Evolutionary conservation across 2,113 vertebrate species (phyloP).

Genomic region (Colaptes auratus): DNA sequence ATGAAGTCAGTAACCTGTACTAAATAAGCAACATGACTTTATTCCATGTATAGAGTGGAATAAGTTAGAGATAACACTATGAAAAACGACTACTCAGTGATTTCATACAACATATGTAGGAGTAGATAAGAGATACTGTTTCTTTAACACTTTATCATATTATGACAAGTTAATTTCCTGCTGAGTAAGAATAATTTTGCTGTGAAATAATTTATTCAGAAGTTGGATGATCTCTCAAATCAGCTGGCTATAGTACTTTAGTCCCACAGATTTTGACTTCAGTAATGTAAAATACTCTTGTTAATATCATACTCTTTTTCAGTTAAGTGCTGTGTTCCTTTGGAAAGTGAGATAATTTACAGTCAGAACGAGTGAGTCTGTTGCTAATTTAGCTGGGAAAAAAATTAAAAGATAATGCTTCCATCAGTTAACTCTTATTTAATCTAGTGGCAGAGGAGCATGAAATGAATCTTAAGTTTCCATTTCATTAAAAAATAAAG

Average conservation of each 20-base stretch:
- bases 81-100: conserved; percentile 21
- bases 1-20: not conserved
- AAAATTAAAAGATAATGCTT: not conserved
- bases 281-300: conserved; percentile 60
- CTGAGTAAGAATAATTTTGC: conserved; percentile 75
- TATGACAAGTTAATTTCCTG: conserved; percentile 79
- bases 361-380: not conserved
- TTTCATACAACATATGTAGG: conserved; percentile 63
- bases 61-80: not conserved
- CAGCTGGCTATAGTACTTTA: conserved; percentile 66
- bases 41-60: not conserved
- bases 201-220: conserved; percentile 78
- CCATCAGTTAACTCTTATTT: not conserved
- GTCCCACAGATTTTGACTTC: conserved; percentile 69
- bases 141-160: conserved; percentile 78
- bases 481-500: not conserved
- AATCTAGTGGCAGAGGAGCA: not conserved
- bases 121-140: conserved; percentile 61
- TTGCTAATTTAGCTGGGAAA: not conserved
- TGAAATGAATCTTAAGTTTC: not conserved
- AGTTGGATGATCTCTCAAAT: conserved; percentile 66
- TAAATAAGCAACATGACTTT: conserved; percentile 14
- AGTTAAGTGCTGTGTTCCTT: conserved; percentile 30
- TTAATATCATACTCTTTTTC: conserved; percentile 68
- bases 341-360: conserved; percentile 11